Evolutionary conservation across 2,888 invertebrate species (phyloP).

Genomic region (Drosophila hamatofila): DNA sequence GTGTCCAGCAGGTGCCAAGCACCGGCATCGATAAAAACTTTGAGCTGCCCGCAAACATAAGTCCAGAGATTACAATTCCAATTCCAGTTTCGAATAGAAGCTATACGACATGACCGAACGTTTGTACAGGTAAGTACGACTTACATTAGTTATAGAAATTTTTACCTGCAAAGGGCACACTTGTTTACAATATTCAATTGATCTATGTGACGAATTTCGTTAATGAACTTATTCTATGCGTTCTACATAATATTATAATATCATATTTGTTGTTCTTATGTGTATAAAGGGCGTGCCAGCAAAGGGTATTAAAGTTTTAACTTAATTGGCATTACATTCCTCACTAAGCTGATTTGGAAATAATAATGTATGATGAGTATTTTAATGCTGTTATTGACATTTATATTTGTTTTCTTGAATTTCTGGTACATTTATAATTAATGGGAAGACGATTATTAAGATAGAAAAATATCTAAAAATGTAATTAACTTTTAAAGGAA

Average conservation of each 20-base stretch:
- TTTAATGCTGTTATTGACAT: background rate
- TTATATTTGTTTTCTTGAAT: background rate
- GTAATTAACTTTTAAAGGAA: too few relatives aligned
- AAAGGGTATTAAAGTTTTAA: background rate
- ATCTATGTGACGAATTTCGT: slow-evolving; percentile 8
- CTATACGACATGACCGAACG: slow-evolving; percentile 68
- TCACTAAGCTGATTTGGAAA: background rate
- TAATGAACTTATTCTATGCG: background rate
- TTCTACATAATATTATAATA: background rate
- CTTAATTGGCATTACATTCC: slow-evolving; percentile 9
- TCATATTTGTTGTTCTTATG: slow-evolving; percentile 1
- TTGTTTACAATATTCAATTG: background rate
- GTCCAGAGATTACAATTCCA: slow-evolving; percentile 8
- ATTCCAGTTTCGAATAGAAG: slow-evolving; percentile 10
- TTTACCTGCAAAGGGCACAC: background rate
- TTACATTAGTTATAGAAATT: background rate
- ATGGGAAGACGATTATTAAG: background rate
- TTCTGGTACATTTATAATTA: background rate
- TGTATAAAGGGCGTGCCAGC: background rate
- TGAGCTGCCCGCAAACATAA: slow-evolving; percentile 29
- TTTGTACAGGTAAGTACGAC: slow-evolving; percentile 64
- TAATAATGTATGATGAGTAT: background rate
- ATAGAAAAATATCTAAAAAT: background rate
- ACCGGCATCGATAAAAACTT: slow-evolving; percentile 24
- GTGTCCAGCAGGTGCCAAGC: slow-evolving; percentile 38